phyloP scores from a whole-genome alignment of 2,888 invertebrate genomes.

The Rhorus exstirpatorius region DNA sequence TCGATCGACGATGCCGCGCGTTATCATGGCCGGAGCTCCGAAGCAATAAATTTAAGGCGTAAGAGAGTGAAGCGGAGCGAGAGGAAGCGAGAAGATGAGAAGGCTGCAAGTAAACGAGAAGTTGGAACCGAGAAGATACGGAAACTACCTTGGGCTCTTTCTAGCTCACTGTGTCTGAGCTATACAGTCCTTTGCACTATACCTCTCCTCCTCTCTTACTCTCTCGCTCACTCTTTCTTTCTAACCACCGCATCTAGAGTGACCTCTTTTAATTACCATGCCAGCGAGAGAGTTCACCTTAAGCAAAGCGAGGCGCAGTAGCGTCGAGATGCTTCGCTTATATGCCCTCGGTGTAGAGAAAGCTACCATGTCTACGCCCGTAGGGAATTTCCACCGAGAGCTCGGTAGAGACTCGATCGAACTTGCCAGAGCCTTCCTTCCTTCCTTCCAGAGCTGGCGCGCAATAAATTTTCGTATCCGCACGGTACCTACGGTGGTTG shows the following conservation, averaged over 20 bases:
- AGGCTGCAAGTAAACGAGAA: conserved; percentile 21
- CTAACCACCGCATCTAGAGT: conserved; percentile 24
- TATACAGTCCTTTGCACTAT: conserved; percentile 19
- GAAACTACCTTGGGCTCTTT: conserved; percentile 47
- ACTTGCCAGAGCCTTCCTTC: conserved; percentile 61
- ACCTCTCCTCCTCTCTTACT: conserved; percentile 13
- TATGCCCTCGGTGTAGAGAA: conserved; percentile 25
- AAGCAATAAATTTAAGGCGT: conserved; percentile 68
- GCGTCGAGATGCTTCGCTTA: conserved; percentile 44
- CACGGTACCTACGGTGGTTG: conserved; percentile 44
- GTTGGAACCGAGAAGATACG: conserved; percentile 36
- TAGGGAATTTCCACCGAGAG: conserved; percentile 57
- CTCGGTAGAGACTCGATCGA: conserved; percentile 65
- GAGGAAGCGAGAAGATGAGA: conserved; percentile 1
- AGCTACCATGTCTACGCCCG: conserved; percentile 48
- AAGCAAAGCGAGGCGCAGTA: conserved; percentile 26
- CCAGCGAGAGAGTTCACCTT: conserved; percentile 57
- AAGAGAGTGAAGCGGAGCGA: conserved; percentile 13
- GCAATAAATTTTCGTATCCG: conserved; percentile 70
- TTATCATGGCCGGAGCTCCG: conserved; percentile 37
- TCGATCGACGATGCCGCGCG: conserved; percentile 55
- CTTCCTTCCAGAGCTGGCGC: conserved; percentile 52
- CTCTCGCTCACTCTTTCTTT: background rate
- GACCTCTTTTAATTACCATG: conserved; percentile 70
- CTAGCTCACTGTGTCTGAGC: conserved; percentile 25